Base-by-base conservation (phyloP, 1,140 invertebrate genomes). In the Cylas formicarius region DNA sequence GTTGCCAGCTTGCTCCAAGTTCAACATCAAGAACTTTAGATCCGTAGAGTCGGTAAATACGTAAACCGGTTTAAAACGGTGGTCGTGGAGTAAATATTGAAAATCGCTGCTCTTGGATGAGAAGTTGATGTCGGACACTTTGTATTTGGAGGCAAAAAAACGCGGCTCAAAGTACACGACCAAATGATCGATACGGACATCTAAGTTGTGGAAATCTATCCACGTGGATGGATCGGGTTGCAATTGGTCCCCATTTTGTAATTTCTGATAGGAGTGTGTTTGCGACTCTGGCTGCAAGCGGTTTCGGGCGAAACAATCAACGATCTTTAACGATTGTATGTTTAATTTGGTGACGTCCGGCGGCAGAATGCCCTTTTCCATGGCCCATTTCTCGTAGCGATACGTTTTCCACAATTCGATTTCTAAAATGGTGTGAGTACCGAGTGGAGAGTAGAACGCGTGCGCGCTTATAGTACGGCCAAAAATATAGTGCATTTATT, bases 351-450 rank as follows among this genome's bases (percentile, higher is more conserved):
- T 18, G 23, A 47, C 41, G 2, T 50, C 40, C 2, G 58, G 48
- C 10, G 59, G 45, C 19, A 60, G 54, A 7, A 64, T 26, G 10
- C 58, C 61, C 24, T 52, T 54, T 7, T 44, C 22, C 13, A 55
- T 52, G 0, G 68, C 66, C 68, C 68, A 71, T 11, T 61, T 49
- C 20, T 69, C 18, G 61, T 65, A 71, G 2, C 68, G 62, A 44
- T 61, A 58, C 8, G 34, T 50, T 44, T 53, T 45, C 51, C 50
- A 56, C 2, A 19, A 28, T 16, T 40, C 38, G 4, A 45, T 27
- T 20, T 53, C 50, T 56, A 40, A 23, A 45, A 31, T 19, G 21
- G n/a, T n/a, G n/a, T n/a, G n/a, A n/a, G n/a, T n/a, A n/a, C n/a
- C n/a, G n/a, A n/a, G n/a, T n/a, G n/a, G n/a, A n/a, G n/a, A n/a